These are phyloP conservation scores for Apocheima hispidaria DNA, from an alignment of 2,888 invertebrate genomes.

Conservation along the genomic window DNA sequence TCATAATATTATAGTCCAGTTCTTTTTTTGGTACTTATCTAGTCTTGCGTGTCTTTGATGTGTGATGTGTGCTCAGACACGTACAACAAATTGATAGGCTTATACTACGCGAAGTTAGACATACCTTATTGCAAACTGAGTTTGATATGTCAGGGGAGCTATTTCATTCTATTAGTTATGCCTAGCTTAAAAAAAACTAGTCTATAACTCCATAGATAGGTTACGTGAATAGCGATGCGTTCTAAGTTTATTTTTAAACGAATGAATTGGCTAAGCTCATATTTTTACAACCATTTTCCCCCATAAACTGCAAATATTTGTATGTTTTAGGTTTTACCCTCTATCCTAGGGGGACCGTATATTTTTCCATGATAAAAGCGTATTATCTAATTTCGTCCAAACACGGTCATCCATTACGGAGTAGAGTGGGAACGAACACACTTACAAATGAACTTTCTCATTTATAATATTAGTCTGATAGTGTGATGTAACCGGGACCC, in stretches of 20 bases:
- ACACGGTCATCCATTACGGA: too few relatives aligned
- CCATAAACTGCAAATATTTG: neutral
- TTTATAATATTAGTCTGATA: too few relatives aligned
- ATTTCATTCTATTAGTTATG: constrained; percentile 6
- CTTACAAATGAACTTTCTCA: too few relatives aligned
- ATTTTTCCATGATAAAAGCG: too few relatives aligned
- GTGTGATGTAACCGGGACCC: too few relatives aligned
- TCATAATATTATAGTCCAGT: neutral
- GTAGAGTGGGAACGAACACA: too few relatives aligned
- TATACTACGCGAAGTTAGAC: neutral
- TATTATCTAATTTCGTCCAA: too few relatives aligned
- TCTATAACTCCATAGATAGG: too few relatives aligned
- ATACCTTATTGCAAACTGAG: neutral
- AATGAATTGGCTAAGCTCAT: neutral
- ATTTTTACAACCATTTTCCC: neutral
- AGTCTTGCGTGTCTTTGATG: neutral
- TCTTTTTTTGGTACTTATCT: neutral
- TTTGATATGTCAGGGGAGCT: constrained; percentile 7
- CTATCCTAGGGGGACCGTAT: too few relatives aligned
- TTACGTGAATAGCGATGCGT: neutral
- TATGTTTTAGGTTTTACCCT: neutral
- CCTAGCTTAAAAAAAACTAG: constrained; percentile 2
- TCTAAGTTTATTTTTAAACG: constrained; percentile 1
- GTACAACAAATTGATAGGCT: neutral
- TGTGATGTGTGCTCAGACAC: neutral